Conservation (phyloP, 2,113 vertebrate genomes). For the Notarius quadriscutis region DNA sequence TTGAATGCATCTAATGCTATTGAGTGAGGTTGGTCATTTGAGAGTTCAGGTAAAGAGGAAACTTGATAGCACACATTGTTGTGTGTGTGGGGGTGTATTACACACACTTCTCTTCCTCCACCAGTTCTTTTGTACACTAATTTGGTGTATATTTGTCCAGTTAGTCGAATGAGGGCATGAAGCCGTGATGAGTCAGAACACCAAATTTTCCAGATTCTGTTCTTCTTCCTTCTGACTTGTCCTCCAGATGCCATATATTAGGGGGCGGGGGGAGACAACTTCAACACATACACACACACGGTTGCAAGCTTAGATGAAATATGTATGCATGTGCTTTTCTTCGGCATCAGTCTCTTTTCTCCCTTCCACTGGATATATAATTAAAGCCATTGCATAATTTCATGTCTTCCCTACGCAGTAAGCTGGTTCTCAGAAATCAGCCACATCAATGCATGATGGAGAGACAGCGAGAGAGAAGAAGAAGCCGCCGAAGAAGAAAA, state of each 20-base stretch:
- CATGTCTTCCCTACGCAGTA: conserved; percentile 20
- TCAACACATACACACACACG: conserved; percentile 11
- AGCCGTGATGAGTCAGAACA: conserved; percentile 33
- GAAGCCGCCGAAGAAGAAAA: too few species aligned
- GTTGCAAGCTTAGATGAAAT: conserved; percentile 18
- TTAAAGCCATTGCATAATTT: conserved; percentile 39
- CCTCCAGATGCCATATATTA: neutral
- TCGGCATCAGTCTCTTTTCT: neutral
- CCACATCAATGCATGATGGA: conserved; percentile 16
- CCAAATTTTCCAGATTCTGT: conserved; percentile 17
- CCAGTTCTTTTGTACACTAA: neutral
- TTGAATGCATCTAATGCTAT: neutral
- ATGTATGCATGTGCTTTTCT: conserved; percentile 23
- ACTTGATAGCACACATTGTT: neutral
- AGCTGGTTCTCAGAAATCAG: conserved; percentile 14
- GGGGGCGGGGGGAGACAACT: neutral
- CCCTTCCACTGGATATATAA: conserved; percentile 30
- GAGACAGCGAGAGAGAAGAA: neutral
- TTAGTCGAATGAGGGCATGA: neutral
- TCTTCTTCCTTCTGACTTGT: conserved; percentile 6
- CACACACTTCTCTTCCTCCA: neutral
- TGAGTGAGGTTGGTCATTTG: neutral
- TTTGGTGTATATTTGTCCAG: neutral
- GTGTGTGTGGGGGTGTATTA: neutral
- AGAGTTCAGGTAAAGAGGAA: neutral